Base-by-base conservation (phyloP, 2,888 invertebrate species). In the Synergus laeviventris region DNA sequence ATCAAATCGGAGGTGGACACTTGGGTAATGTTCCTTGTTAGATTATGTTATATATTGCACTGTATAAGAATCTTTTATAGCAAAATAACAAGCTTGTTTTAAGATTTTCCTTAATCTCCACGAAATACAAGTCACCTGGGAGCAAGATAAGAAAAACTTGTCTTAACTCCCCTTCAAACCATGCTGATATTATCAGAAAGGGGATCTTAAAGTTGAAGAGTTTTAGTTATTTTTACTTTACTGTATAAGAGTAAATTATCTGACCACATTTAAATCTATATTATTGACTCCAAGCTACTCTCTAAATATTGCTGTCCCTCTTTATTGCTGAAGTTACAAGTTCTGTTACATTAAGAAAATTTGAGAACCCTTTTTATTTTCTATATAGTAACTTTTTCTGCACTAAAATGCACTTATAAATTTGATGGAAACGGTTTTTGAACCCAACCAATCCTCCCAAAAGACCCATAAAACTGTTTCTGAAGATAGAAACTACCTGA, bases 401-500 rank as follows among this genome's bases (percentile, higher is more conserved):
- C 45, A 24, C 21, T 24, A 49, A 45, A 31, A 16, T 70, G 66
- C 45, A 70, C 66, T 70, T 70, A 49, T 70, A 45, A 66, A 70
- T 70, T 49, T 70, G 16, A 70, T 70, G 45, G 45, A 24, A 70
- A 70, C 49, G 24, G 42, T 70, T 70, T 70, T 70, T 24, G 42
- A 66, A 24, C 24, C 14, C 45, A 31, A 70, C 66, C 31, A 31
- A 70, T 49, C 31, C 66, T 70, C 66, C 66, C 66, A 31, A 45
- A 42, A 70, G 66, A 45, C 16, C 24, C 31, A 45, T 70, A 45
- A 70, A 70, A 49, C 16, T 70, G 66, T 70, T 66, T 70, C 66
- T 70, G 66, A 24, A 31, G 66, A 70, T 70, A 70, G n/a, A 70
- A 70, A 70, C n/a, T 70, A 45, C 66, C 45, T 31, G 66, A 42